A percentile compares a stretch with the other conserved stretches of the same genome.
These are phyloP conservation scores for Stenurella melanura DNA, from an alignment of 2,888 invertebrate species.

Conservation along the genomic window DNA sequence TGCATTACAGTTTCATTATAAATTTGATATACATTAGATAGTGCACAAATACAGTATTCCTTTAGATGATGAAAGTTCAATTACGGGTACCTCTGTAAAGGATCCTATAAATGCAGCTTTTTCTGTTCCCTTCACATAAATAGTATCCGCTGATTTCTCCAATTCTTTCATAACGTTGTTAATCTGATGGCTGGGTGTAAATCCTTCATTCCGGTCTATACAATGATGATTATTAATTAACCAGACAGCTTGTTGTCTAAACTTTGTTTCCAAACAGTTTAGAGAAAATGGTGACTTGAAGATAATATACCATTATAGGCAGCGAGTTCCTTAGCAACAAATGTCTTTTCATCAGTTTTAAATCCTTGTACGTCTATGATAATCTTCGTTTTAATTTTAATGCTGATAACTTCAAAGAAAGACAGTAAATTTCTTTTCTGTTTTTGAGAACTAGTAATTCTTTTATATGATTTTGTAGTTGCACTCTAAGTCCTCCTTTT, in stretches of 20 bases:
- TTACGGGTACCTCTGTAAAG: no score
- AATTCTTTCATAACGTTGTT: background rate
- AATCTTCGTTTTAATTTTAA: no score
- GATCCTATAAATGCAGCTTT: no score
- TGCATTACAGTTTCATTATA: no score
- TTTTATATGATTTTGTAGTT: no score
- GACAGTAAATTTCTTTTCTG: no score
- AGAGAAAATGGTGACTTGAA: constrained; percentile 41
- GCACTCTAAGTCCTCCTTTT: no score
- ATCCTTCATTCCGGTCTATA: constrained; percentile 16
- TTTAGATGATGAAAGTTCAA: background rate
- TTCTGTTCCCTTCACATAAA: constrained; percentile 24
- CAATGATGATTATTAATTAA: constrained; percentile 32
- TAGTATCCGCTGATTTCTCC: no score
- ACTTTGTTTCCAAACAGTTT: constrained; percentile 9
- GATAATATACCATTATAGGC: constrained; percentile 28
- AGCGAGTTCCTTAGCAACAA: constrained; percentile 37
- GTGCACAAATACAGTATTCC: constrained; percentile 6
- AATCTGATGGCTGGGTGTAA: constrained; percentile 19
- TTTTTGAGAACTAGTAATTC: no score
- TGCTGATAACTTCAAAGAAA: no score
- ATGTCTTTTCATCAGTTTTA: constrained; percentile 41
- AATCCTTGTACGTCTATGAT: constrained; percentile 39
- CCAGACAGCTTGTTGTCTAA: constrained; percentile 21
- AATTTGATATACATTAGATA: constrained; percentile 3